Base-by-base conservation (phyloP, 2,113 vertebrate species). In the Heterotis niloticus region DNA sequence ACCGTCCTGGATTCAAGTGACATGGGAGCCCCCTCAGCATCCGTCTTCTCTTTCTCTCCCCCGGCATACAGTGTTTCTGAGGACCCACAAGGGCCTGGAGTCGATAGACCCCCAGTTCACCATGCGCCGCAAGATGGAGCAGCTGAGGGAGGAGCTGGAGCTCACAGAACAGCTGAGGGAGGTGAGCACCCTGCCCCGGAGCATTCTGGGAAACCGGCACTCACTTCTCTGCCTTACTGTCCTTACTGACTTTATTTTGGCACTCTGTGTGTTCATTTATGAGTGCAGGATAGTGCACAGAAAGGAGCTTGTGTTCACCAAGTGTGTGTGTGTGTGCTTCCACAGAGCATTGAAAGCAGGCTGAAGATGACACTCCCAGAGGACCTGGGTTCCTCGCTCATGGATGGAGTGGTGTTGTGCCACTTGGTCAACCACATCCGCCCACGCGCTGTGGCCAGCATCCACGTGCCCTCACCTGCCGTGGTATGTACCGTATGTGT, bases 41-140 rank as follows among this genome's bases (percentile, higher is more conserved):
- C 34, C 7, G 34, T 44, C 34, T 44, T 44, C 62, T 65, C 26
- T 64, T 18, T 67, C 64, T 57, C 28, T 68, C 54, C 64, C 59
- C 71, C 67, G 4, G 80, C 78, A 74, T 56, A 1, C 76, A 98
- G 96, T 96, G 75, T 98, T 96, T 87, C 88, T 95, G 83, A 92
- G 95, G 79, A 95, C 94, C 73, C 94, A 95, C 84, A 96, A 94
- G 89, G 95, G 94, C 85, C 85, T 96, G 90, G 95, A 98, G 85
- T 93, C 94, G 0, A 89, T 95, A 85, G 96, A 98, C 80, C 96
- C 96, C 69, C 96, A 96, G 80, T 98, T 98, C 89, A 98, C 96
- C 71, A 96, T 98, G 83, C 93, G 95, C 75, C 92, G 97, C 73
- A 98, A 96, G 88, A 98, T 99, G 96, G 97, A 99, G 75, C 97